Evolutionary conservation across 1,140 invertebrate species (phyloP), one percentile per base, ranked within the genome.

Genomic region (Listronotus oregonensis): DNA sequence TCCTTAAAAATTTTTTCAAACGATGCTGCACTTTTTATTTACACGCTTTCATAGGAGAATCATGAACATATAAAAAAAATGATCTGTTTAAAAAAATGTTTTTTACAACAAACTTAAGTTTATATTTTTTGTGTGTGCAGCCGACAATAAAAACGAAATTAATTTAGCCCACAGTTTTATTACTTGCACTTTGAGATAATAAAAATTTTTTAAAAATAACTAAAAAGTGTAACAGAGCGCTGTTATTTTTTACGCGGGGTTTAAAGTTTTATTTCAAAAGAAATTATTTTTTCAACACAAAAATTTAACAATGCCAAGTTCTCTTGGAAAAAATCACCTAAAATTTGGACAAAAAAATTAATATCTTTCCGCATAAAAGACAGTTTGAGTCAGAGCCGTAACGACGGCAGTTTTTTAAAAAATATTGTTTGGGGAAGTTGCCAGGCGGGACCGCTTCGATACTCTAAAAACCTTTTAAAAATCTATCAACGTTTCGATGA

Each of bases 51-150:
- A n/a, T n/a, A 27, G 8, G 3, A 31, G 18, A 51, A 51, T 61
- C 60, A 64, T 69, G 70, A 62, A 73, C 66, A 71, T 59, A 71
- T 17, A 51, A 8, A 27, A 51, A 72, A 52, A 37, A 72, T 73
- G 67, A 73, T 75, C 71, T 72, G 73, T 72, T 75, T 73, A 73
- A 73, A 71, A 71, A 71, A 72, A 71, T 69, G 70, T 71, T 34
- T n/a, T n/a, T n/a, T n/a, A n/a, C n/a, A n/a, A n/a, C n/a, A n/a
- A n/a, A n/a, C n/a, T n/a, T n/a, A n/a, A 57, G 18, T n/a, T 46
- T 42, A 31, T 46, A 46, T n/a, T n/a, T 46, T 39, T 46, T 39
- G 39, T 55, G 14, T 55, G 27, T 40, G 43, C 44, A 32, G 6
- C 37, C 49, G 46, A 49, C 58, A 50, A 50, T 61, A 61, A 61